Percentiles rank a stretch among this genome's conserved stretches.
Conservation (phyloP, 2,113 vertebrate species). For the Otolemur garnettii region DNA sequence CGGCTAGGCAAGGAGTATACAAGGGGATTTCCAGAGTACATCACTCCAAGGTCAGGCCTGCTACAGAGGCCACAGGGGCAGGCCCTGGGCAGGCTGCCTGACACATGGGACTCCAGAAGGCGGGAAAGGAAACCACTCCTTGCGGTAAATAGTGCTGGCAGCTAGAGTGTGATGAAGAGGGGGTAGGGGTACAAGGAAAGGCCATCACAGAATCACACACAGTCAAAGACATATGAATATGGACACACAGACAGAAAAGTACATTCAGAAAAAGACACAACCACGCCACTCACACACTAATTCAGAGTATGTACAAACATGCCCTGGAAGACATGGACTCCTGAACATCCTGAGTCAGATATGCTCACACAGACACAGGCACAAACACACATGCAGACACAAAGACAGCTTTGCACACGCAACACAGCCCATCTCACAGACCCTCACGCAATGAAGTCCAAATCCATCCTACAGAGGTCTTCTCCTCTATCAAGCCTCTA, state of each 20-base stretch:
- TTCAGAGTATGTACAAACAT: neutral
- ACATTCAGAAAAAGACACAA: neutral
- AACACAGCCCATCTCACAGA: neutral
- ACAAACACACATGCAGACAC: neutral
- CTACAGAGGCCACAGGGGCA: conserved; percentile 38
- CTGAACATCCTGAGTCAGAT: neutral
- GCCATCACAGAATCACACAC: neutral
- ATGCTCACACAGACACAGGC: neutral
- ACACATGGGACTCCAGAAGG: conserved; percentile 54
- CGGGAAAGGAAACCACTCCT: conserved; percentile 59
- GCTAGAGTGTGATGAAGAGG: conserved; percentile 26
- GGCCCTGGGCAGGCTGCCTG: conserved; percentile 20
- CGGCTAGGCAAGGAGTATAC: neutral
- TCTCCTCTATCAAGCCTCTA: neutral
- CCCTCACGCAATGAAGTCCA: neutral
- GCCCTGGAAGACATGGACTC: neutral
- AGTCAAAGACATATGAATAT: neutral
- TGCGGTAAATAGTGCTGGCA: conserved; percentile 65
- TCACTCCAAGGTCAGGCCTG: conserved; percentile 23
- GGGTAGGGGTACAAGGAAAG: neutral
- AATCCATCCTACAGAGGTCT: neutral
- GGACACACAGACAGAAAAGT: neutral
- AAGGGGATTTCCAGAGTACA: conserved; percentile 70
- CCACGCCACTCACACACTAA: neutral
- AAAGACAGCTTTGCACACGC: neutral